phyloP scores from a whole-genome alignment of 2,797 vertebrate genomes.

The Molossus alvarezi region DNA sequence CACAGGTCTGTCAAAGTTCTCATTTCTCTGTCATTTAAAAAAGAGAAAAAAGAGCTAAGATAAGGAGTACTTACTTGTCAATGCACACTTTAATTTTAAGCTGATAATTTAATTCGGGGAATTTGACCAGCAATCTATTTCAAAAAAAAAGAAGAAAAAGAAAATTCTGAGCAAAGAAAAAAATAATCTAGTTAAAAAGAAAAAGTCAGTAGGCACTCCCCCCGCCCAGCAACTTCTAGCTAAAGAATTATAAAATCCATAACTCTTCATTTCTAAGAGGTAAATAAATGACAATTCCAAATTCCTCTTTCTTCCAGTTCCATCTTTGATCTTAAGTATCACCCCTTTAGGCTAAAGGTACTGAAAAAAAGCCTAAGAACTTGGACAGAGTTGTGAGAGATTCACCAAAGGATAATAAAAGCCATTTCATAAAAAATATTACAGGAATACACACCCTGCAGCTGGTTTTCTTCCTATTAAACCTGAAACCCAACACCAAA shows the following conservation, averaged over 20 bases:
- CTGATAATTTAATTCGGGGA: conserved; percentile 99
- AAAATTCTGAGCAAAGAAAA: conserved; percentile 39
- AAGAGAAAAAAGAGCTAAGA: not conserved
- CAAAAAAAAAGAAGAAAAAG: conserved; percentile 8
- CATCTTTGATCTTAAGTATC: conserved; percentile 7
- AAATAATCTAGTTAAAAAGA: not conserved
- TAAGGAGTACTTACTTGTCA: conserved; percentile 95
- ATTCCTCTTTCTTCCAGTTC: not conserved
- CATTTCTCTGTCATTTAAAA: conserved; percentile 30
- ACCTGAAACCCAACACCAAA: conserved; percentile 39
- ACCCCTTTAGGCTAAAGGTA: not conserved
- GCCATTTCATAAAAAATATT: not conserved
- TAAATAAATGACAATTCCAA: conserved; percentile 15
- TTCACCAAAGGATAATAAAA: conserved; percentile 40
- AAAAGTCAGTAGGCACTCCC: not conserved
- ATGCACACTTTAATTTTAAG: conserved; percentile 99
- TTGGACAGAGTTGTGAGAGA: not conserved
- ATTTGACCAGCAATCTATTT: conserved; percentile 97
- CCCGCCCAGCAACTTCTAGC: not conserved
- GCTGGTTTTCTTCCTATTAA: conserved; percentile 8
- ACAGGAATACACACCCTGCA: not conserved
- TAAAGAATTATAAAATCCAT: not conserved
- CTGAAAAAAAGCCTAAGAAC: not conserved
- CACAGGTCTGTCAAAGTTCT: conserved; percentile 41
- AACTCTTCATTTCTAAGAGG: conserved; percentile 25